Percentiles rank a stretch among this genome's conserved stretches.
phyloP scores from a whole-genome alignment of 2,113 vertebrate species.

The Perca fluviatilis region DNA sequence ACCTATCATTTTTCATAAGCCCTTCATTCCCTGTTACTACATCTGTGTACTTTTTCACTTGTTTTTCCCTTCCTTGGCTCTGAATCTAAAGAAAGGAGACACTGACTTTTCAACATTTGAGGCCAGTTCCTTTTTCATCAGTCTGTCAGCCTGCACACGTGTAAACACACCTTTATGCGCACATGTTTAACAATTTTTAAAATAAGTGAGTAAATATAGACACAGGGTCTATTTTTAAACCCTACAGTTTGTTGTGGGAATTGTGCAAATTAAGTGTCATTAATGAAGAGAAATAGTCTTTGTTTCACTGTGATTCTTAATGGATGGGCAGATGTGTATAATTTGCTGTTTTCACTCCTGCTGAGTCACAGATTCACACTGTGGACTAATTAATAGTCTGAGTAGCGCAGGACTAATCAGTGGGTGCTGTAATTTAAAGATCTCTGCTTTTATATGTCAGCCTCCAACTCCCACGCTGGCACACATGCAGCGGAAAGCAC shows the following conservation, averaged over 20 bases:
- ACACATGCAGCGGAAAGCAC: slow-evolving; percentile 41
- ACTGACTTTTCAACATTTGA: background rate
- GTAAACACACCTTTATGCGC: background rate
- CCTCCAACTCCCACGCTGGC: slow-evolving; percentile 65
- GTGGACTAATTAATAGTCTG: slow-evolving; percentile 73
- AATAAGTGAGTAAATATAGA: slow-evolving; percentile 1
- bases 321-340: slow-evolving; percentile 63
- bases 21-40: background rate
- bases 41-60: background rate
- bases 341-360: slow-evolving; percentile 72
- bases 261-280: slow-evolving; percentile 34
- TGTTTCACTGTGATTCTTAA: slow-evolving; percentile 62
- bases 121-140: background rate
- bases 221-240: slow-evolving; percentile 19
- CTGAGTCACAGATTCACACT: slow-evolving; percentile 70
- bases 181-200: background rate
- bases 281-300: slow-evolving; percentile 56
- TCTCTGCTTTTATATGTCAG: slow-evolving; percentile 72
- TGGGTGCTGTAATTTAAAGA: slow-evolving; percentile 80
- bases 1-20: background rate
- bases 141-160: background rate
- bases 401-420: slow-evolving; percentile 71
- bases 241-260: slow-evolving; percentile 7
- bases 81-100: background rate
- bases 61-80: background rate